Evolutionary conservation across 1,140 invertebrate genomes (phyloP).

Genomic region (Popillia japonica): DNA sequence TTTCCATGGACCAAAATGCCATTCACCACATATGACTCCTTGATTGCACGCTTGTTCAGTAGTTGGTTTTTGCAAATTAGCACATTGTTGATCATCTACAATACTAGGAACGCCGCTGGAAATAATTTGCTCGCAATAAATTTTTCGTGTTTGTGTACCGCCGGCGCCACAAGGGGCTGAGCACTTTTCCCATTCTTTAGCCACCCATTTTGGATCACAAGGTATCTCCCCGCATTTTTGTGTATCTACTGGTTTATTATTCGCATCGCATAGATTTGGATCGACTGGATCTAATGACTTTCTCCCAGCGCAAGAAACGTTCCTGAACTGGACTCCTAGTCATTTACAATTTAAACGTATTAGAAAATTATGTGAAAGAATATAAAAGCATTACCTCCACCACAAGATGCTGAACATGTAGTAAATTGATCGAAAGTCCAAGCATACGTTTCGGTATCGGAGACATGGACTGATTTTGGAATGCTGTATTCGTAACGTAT

Average conservation of each 20-base stretch:
- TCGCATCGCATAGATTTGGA: slow-evolving; percentile 79
- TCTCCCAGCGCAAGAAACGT: slow-evolving; percentile 75
- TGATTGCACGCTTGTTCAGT: slow-evolving; percentile 77
- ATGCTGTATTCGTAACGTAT: slow-evolving; percentile 93
- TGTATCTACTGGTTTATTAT: slow-evolving; percentile 71
- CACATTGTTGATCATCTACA: slow-evolving; percentile 79
- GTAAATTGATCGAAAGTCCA: slow-evolving; percentile 85
- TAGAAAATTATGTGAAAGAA: neutral
- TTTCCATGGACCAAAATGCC: slow-evolving; percentile 86
- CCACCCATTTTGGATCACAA: slow-evolving; percentile 86
- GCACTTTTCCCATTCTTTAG: slow-evolving; percentile 84
- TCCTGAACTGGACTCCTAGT: slow-evolving; percentile 76
- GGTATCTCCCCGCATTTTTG: slow-evolving; percentile 78
- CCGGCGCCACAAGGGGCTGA: slow-evolving; percentile 81
- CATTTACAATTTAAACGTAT: slow-evolving; percentile 26
- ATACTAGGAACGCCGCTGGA: slow-evolving; percentile 69
- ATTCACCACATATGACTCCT: slow-evolving; percentile 79
- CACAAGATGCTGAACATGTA: slow-evolving; percentile 83
- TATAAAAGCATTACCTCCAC: slow-evolving; percentile 73
- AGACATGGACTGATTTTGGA: slow-evolving; percentile 74
- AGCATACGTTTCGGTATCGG: slow-evolving; percentile 76
- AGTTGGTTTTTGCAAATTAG: slow-evolving; percentile 74
- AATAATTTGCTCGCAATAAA: slow-evolving; percentile 81
- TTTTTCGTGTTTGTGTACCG: slow-evolving; percentile 73
- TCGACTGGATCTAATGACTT: slow-evolving; percentile 74